Base-by-base conservation (phyloP, 2,113 vertebrate species). In the Tamias sibiricus region DNA sequence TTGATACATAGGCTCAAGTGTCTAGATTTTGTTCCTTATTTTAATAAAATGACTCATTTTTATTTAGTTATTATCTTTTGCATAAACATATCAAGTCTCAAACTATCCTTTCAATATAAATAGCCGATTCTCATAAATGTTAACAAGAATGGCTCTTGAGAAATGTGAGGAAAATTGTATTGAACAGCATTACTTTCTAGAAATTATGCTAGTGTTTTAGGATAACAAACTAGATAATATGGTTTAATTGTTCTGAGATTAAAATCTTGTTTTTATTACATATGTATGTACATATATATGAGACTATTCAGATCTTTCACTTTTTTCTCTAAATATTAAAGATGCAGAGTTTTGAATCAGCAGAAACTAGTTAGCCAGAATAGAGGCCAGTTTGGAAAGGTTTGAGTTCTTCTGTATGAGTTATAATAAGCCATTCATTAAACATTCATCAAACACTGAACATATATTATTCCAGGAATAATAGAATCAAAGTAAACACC, bases 11-110 rank as follows among this genome's bases (percentile, higher is more conserved):
- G 47, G 42, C 47, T 96, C 77, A 97, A 83, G 90, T 97, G 89
- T 98, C 87, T 90, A 64, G 86, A 95, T 97, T 97, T 97, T 96
- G 76, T 87, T 93, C 30, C 87, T 96, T 93, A 96, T 86, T 52
- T 7, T 92, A 57, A 81, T 97, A 76, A 94, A 97, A 32, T 0
- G 0, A n/a, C 76, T 44, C 93, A 71, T 80, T 94, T 96, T 96
- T 95, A 80, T 97, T 95, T 75, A 96, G 28, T 95, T 69, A 92
- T 96, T 86, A 74, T 96, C 91, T 96, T 95, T 96, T 93, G 32
- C 81, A 97, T 97, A 97, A 98, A 94, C 24, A 44, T 42, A 47
- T 90, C 54, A 96, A 47, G 54, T 71, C 2, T 95, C 97, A 92
- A 62, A 81, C 54, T 69, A 8, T 92, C 95, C 26, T 97, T 71